These are phyloP conservation scores for Lumbricus terrestris DNA, from an alignment of 2,888 invertebrate genomes.

Conservation along the genomic window DNA sequence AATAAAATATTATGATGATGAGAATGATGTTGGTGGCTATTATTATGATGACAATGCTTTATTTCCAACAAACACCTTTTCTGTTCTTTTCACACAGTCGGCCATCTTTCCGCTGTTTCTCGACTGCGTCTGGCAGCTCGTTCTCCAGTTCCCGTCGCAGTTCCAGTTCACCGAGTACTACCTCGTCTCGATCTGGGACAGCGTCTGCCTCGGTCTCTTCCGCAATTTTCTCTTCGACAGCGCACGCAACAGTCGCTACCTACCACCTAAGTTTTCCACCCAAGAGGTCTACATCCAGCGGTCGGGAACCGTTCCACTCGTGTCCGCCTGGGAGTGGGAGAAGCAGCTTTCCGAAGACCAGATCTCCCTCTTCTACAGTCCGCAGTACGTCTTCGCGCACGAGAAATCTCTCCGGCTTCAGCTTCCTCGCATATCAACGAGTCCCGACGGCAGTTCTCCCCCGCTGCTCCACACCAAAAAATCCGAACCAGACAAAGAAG, in stretches of 20 bases:
- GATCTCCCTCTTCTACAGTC: constrained; percentile 79
- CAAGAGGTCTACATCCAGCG: constrained; percentile 48
- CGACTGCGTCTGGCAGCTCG: constrained; percentile 89
- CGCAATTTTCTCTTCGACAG: constrained; percentile 90
- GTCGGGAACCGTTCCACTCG: neutral
- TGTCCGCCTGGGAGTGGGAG: constrained; percentile 81
- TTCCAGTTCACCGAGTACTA: constrained; percentile 92
- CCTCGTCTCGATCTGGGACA: constrained; percentile 88
- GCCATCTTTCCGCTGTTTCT: constrained; percentile 87
- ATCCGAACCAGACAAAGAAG: neutral
- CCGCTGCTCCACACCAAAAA: too few species aligned
- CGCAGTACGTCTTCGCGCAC: constrained; percentile 65
- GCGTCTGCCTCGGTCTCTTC: constrained; percentile 81
- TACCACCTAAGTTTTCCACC: constrained; percentile 66
- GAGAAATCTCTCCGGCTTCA: neutral
- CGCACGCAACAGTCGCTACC: constrained; percentile 58
- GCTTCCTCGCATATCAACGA: neutral
- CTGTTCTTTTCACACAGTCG: constrained; percentile 63
- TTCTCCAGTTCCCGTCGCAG: constrained; percentile 80
- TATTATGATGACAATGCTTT: neutral
- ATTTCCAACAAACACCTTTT: neutral
- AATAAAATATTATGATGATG: neutral
- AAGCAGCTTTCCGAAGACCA: constrained; percentile 82
- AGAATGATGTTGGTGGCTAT: neutral
- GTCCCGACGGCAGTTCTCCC: neutral